Evolutionary conservation across 35 echinoderm and acorn worm genomes (phyloP), one percentile per base, ranked within the genome.

Genomic region (Apostichopus japonicus): DNA sequence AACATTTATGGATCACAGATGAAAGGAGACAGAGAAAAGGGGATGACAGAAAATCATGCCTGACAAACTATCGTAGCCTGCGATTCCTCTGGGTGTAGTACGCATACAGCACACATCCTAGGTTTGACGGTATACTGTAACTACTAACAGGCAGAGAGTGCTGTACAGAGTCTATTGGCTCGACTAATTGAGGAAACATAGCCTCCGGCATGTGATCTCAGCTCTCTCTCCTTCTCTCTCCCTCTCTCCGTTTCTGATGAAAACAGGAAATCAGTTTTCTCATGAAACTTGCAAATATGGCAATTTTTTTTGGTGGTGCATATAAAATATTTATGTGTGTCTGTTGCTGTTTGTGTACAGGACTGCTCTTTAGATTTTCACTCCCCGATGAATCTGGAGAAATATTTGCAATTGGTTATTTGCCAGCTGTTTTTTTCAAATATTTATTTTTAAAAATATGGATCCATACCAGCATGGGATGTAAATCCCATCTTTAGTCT

Each of bases 231-330:
- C 1, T 1, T 33, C 27, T 44, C 63, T 67, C 63, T 65, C 62
- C 16, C 62, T 67, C 63, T 67, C 63, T 67, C 63, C 0, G 17
- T 19, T 75, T 15, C 71, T 19, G 71, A 75, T 23, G 71, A 75
- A 75, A 75, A 75, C 71, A 75, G 71, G 71, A 75, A 75, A 75
- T 75, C n/a, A 7, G 15, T 75, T 23, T 75, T 6, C n/a, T 23
- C 14, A 75, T 75, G 71, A 75, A 75, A 75, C 71, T 75, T 75
- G 71, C 71, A 75, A 75, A 75, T 14, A 75, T 75, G 71, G 71
- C 71, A 75, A 75, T 75, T 75, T 23, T 15, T 2, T 15, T 15
- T 4, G 16, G 23, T 75, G 1, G 17, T 75, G 16, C 15, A 75
- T 44, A 44, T 44, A 44, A 44, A 44, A 44, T 44, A 44, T 44